Base-by-base conservation (phyloP, 2,888 invertebrate genomes). In the Cryptus armator region DNA sequence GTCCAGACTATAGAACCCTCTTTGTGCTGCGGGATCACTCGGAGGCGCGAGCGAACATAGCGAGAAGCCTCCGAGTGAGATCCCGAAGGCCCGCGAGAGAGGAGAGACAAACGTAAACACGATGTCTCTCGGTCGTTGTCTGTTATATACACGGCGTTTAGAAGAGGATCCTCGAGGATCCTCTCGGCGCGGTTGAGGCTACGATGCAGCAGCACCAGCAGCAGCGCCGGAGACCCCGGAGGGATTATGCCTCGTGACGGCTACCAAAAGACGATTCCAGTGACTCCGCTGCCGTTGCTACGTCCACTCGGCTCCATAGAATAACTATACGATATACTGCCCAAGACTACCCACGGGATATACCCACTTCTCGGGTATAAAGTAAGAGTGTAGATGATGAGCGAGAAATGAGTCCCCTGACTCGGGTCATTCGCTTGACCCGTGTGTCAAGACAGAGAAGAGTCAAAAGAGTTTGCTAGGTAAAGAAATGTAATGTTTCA, bases 51-150 rank as follows among this genome's bases (percentile, higher is more conserved):
- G 88, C 83, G 79, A 87, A 85, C 74, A 84, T 29, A 62, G 88
- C 89, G 83, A 87, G 86, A 74, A 74, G 85, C 86, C 87, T 56
- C 62, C 29, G 74, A 59, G 44, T 56, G 51, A 48, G 67, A 81
- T 78, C 77, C 68, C 72, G 67, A 62, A 71, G 71, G 62, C 71
- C 64, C 51, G 74, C 82, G 75, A 78, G 85, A 86, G 76, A 90
- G 87, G 89, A 89, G 89, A 91, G 91, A 91, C 92, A 90, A 93
- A 92, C 91, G 93, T 93, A 93, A 93, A 93, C 93, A 93, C 90
- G 87, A 89, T 78, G 88, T 76, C 75, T 79, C 78, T 79, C 37
- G 29, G 51, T 53, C 46, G 29, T 43, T 67, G 86, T 76, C 83
- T 78, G 83, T 82, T 85, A 82, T 79, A 84, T 84, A 84, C 84